Conservation (phyloP, 2,113 vertebrate genomes). For the Synodontis membranacea region DNA sequence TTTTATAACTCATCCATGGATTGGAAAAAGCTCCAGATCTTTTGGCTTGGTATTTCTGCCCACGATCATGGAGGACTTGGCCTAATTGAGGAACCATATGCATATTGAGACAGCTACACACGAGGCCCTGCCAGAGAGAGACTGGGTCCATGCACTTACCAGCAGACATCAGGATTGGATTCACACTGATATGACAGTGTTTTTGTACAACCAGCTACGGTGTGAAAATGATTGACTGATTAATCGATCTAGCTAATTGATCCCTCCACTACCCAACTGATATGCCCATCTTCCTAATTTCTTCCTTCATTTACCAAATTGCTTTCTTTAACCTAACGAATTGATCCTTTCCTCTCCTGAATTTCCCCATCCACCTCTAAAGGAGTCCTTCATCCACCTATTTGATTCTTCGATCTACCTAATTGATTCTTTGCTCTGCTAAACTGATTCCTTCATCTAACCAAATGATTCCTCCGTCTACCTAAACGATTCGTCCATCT, state of each 20-base stretch:
- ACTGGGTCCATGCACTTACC: background rate
- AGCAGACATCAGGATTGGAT: constrained; percentile 8
- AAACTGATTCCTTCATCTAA: background rate
- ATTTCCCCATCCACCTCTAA: background rate
- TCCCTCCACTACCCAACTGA: background rate
- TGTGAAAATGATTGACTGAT: background rate
- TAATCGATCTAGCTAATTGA: background rate
- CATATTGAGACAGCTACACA: constrained; percentile 16
- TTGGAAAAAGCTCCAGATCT: background rate
- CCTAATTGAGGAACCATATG: constrained; percentile 29
- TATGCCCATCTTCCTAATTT: background rate
- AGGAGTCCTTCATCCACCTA: background rate
- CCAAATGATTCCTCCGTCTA: background rate
- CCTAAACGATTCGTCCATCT: background rate
- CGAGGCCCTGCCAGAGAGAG: background rate
- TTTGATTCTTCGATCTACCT: background rate
- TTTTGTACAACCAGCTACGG: background rate
- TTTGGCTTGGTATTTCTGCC: constrained; percentile 1
- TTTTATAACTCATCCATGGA: background rate
- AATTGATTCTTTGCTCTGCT: background rate
- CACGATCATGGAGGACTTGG: constrained; percentile 8
- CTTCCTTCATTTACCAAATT: background rate
- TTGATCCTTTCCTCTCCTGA: background rate
- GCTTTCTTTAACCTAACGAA: background rate
- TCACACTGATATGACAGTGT: background rate